Evolutionary conservation across 2,888 invertebrate genomes (phyloP), one percentile per base, ranked within the genome.

Genomic region (Platycnemis pennipes): DNA sequence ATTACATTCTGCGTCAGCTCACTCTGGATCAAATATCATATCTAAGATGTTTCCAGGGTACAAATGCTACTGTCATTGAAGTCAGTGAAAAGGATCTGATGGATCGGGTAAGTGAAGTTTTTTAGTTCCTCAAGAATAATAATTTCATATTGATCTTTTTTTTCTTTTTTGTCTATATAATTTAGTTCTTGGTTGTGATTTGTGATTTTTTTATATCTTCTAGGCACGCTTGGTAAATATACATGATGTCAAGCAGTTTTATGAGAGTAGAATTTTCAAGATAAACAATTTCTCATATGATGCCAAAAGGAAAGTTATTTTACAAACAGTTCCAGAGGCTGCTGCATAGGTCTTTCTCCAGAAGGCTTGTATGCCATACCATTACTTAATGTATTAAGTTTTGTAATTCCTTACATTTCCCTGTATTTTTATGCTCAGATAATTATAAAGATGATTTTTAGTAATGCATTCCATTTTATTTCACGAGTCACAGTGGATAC

Each of bases 201-300:
- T 26, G 8, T 87, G 45, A n/a, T 37, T 42, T 94, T 31, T 87
- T 19, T 94, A 95, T 22, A 95, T 96, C 22, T 97, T 98, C 95
- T 97, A 99, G 97, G 99, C 99, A 0, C 98, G 98, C 96, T 98
- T 99, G 96, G 98, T 99, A 95, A 98, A 99, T 96, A 99, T 99
- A 94, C 97, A 98, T 95, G 99, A 99, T 96, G 96, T 99, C 94
- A 98, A 98, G 95, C 98, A 98, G 0, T 99, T 99, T 97, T 99
- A 99, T 95, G 98, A 98, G 42, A 99, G 99, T 95, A 98, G 98
- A 86, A 97, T 99, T 95, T 99, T 99, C 96, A 98, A 98, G 96
- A 97, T 97, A 94, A 99, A 99, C 96, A 98, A 98, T 95, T 99
- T 99, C 96, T 97, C 97, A 0, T 99, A 99, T 95, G 99, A 99